Conservation (phyloP, 2,888 invertebrate species). For the Petrolisthes cinctipes region DNA sequence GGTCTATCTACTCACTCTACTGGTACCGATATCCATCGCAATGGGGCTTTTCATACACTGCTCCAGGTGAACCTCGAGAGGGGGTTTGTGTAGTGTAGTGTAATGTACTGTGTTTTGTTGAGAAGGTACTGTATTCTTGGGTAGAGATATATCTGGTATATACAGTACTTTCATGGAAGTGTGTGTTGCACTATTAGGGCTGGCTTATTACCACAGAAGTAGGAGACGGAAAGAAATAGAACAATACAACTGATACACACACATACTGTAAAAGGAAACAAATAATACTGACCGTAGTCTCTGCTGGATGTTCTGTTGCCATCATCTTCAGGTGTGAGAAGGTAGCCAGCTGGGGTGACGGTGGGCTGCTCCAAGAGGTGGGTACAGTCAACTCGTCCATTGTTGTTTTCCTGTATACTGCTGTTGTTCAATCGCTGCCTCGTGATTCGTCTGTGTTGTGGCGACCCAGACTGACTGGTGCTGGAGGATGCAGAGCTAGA, state of each 20-base stretch:
- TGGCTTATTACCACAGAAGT: neutral
- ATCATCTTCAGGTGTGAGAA: constrained; percentile 58
- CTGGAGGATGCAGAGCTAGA: constrained; percentile 50
- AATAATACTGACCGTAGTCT: constrained; percentile 45
- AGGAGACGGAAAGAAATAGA: neutral
- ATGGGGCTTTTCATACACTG: too few species aligned
- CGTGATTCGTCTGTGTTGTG: constrained; percentile 15
- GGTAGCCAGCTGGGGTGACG: constrained; percentile 48
- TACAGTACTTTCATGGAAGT: too few species aligned
- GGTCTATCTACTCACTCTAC: too few species aligned
- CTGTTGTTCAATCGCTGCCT: neutral
- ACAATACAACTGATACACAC: neutral
- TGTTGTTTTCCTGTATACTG: neutral
- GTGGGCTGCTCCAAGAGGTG: constrained; percentile 35
- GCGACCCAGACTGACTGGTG: constrained; percentile 44
- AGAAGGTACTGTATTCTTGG: too few species aligned
- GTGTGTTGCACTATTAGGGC: too few species aligned
- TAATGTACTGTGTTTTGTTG: too few species aligned
- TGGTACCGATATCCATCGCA: too few species aligned
- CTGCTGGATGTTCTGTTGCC: constrained; percentile 53
- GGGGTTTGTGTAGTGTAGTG: too few species aligned
- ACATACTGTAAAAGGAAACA: neutral
- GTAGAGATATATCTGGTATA: too few species aligned
- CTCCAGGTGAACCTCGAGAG: too few species aligned
- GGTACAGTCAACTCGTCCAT: neutral